These are phyloP conservation scores for Arge pagana DNA, from an alignment of 2,888 invertebrate species.

Conservation along the genomic window DNA sequence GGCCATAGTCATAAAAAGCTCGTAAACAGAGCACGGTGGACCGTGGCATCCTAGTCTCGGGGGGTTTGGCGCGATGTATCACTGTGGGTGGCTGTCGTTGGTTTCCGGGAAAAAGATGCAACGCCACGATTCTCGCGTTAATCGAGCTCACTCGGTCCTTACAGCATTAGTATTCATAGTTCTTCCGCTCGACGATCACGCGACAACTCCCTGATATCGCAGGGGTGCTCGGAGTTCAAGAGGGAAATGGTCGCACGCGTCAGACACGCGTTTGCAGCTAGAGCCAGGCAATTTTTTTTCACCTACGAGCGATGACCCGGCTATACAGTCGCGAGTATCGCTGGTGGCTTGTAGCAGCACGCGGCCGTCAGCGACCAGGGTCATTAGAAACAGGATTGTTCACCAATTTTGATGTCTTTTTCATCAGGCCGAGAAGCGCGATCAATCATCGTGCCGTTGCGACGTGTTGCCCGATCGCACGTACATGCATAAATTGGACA, in stretches of 20 bases:
- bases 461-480: conserved; percentile 5
- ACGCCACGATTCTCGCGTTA: conserved; percentile 1
- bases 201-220: neutral
- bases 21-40: conserved; percentile 15
- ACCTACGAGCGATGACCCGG: too few species aligned
- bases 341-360: too few species aligned
- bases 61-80: conserved; percentile 13
- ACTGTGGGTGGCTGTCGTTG: neutral
- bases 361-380: neutral
- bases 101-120: conserved; percentile 5
- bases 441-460: conserved; percentile 13
- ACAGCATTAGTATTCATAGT: conserved; percentile 5
- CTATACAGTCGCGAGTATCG: too few species aligned
- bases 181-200: neutral
- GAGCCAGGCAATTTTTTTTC: too few species aligned
- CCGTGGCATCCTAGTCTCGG: neutral
- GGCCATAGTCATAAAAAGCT: conserved; percentile 14
- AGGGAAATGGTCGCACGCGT: conserved; percentile 2
- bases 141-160: neutral
- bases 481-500: too few species aligned
- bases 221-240: neutral
- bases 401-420: conserved; percentile 1
- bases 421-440: neutral
- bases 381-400: conserved; percentile 9
- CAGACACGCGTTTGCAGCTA: conserved; percentile 8